phyloP scores from a whole-genome alignment of 2,888 invertebrate species.

The Carpatolechia fugitivella region DNA sequence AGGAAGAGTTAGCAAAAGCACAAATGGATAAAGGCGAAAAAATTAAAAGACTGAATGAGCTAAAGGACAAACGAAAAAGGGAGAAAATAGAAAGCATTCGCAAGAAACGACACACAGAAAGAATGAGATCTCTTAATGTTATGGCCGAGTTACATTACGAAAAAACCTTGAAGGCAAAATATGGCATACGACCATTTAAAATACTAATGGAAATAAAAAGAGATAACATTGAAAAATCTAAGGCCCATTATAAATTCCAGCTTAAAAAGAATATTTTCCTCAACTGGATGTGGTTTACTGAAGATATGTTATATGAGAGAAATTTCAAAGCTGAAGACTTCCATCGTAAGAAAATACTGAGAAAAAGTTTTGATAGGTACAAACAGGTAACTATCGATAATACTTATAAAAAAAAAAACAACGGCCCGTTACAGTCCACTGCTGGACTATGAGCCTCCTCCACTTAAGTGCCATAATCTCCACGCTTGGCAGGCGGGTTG shows the following conservation, averaged over 20 bases:
- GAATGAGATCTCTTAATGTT: slow-evolving; percentile 65
- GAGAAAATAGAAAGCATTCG: slow-evolving; percentile 81
- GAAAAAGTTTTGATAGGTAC: slow-evolving; percentile 68
- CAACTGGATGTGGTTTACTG: slow-evolving; percentile 75
- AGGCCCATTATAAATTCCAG: slow-evolving; percentile 63
- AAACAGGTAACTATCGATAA: slow-evolving; percentile 60
- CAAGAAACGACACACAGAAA: slow-evolving; percentile 75
- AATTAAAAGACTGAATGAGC: slow-evolving; percentile 77
- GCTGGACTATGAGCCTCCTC: too few relatives aligned
- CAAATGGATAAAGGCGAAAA: slow-evolving; percentile 82
- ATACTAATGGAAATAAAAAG: slow-evolving; percentile 52
- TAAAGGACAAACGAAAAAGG: slow-evolving; percentile 79
- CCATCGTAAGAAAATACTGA: slow-evolving; percentile 68
- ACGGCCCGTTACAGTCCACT: too few relatives aligned
- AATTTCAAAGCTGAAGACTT: slow-evolving; percentile 78
- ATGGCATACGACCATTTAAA: slow-evolving; percentile 58
- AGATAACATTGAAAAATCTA: slow-evolving; percentile 67
- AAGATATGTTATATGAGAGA: slow-evolving; percentile 72
- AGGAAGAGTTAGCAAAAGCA: slow-evolving; percentile 71
- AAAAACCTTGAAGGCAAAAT: slow-evolving; percentile 55
- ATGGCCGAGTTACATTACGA: slow-evolving; percentile 76
- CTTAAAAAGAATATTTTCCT: slow-evolving; percentile 70
- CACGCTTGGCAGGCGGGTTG: too few relatives aligned
- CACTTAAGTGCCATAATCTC: too few relatives aligned
- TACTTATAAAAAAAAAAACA: too few relatives aligned